Conservation (phyloP, 2,113 vertebrate genomes). For the Petrocephalus microphthalmus region DNA sequence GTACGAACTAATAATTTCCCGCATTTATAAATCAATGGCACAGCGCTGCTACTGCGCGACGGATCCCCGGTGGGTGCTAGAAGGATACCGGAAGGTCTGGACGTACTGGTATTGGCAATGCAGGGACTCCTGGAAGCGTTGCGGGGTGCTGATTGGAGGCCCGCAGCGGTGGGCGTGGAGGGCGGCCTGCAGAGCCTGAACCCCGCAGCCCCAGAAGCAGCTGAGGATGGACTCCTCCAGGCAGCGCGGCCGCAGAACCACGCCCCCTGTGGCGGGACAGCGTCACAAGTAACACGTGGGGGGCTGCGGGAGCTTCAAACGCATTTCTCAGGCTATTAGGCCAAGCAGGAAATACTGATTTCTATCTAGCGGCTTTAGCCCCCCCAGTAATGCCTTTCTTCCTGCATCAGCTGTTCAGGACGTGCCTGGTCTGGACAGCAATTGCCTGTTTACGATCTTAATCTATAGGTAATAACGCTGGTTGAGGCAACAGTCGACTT, state of each 20-base stretch:
- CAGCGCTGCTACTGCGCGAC: background rate
- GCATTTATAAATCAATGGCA: background rate
- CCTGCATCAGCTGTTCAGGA: background rate
- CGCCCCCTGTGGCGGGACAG: conserved; percentile 61
- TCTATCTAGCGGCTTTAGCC: background rate
- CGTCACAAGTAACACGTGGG: background rate
- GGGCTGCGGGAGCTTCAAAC: background rate
- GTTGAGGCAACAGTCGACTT: no score
- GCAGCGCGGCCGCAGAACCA: conserved; percentile 66
- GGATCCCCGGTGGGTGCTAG: background rate
- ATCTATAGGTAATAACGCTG: background rate
- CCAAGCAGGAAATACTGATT: background rate
- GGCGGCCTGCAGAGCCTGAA: conserved; percentile 69
- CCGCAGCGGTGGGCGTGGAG: conserved; percentile 69
- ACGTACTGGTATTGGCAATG: conserved; percentile 61
- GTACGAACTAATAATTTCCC: background rate
- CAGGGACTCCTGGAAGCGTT: conserved; percentile 71
- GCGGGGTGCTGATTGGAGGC: conserved; percentile 63
- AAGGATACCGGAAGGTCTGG: conserved; percentile 86
- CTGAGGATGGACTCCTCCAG: conserved; percentile 78
- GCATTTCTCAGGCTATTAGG: background rate
- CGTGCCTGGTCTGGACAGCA: background rate
- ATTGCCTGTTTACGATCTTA: conserved; percentile 1
- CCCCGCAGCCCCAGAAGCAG: conserved; percentile 87
- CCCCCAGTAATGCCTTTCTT: background rate